These are phyloP conservation scores for Cuniculus paca DNA, from an alignment of 2,797 vertebrate species.

Conservation along the genomic window DNA sequence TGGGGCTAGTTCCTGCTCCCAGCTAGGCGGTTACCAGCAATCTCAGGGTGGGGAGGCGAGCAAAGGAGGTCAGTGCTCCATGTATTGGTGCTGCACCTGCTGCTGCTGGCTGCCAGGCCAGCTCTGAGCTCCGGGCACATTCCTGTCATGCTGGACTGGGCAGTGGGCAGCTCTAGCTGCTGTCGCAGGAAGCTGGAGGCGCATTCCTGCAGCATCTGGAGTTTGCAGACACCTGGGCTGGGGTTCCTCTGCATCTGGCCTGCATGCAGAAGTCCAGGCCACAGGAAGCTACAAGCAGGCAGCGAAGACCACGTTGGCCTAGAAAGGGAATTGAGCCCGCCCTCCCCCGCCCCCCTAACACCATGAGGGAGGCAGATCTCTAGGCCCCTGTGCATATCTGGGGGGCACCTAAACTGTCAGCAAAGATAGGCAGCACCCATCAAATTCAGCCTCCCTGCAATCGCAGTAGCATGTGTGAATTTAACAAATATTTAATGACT, in stretches of 20 bases:
- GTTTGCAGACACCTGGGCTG: neutral
- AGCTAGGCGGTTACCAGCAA: neutral
- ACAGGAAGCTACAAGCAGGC: neutral
- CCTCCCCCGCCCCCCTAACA: neutral
- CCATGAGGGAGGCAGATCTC: neutral
- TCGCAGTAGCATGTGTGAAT: neutral
- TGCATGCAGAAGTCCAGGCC: neutral
- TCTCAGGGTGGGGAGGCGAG: neutral
- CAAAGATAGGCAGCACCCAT: neutral
- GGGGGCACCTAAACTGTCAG: neutral
- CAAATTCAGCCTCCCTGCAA: neutral
- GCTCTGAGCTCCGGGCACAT: neutral
- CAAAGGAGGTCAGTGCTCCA: neutral
- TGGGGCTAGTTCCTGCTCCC: neutral
- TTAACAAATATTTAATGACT: neutral
- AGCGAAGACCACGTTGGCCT: neutral
- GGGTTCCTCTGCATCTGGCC: neutral
- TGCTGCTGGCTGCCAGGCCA: neutral
- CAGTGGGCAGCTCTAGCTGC: neutral
- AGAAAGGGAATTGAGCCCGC: neutral
- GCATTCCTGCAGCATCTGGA: neutral
- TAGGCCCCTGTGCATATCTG: neutral
- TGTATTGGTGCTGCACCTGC: neutral
- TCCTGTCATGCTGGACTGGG: neutral
- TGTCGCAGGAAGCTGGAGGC: constrained; percentile 32